phyloP scores from a whole-genome alignment of 2,113 vertebrate species.

The Apaloderma vittatum region DNA sequence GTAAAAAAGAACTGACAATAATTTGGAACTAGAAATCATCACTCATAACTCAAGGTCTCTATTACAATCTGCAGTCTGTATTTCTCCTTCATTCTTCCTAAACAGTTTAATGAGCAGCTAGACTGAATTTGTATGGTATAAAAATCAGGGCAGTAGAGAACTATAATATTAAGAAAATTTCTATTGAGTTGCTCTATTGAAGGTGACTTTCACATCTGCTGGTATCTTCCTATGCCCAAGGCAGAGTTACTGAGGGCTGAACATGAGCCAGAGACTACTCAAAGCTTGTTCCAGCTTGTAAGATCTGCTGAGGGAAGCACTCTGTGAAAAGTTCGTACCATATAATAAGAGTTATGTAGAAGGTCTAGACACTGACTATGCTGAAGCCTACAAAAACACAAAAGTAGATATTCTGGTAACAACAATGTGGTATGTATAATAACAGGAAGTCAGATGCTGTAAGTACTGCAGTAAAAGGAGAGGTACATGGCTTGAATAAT shows the following conservation, averaged over 20 bases:
- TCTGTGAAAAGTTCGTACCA: not conserved
- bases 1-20: not conserved
- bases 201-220: constrained; percentile 8
- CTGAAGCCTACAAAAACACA: not conserved
- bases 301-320: not conserved
- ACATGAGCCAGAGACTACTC: not conserved
- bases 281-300: not conserved
- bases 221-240: not conserved
- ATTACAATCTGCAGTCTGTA: not conserved
- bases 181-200: constrained; percentile 3
- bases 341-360: not conserved
- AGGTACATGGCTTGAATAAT: not conserved
- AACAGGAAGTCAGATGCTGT: not conserved
- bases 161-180: not conserved
- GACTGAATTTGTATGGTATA: not conserved
- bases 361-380: not conserved
- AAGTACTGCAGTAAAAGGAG: not conserved
- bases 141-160: not conserved
- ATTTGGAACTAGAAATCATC: not conserved
- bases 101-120: constrained; percentile 5
- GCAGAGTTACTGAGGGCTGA: not conserved
- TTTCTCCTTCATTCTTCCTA: not conserved
- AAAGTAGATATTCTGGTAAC: not conserved
- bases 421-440: not conserved
- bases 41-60: not conserved